Base-by-base conservation (phyloP, 1,140 invertebrate species). In the Leguminivora glycinivorella region DNA sequence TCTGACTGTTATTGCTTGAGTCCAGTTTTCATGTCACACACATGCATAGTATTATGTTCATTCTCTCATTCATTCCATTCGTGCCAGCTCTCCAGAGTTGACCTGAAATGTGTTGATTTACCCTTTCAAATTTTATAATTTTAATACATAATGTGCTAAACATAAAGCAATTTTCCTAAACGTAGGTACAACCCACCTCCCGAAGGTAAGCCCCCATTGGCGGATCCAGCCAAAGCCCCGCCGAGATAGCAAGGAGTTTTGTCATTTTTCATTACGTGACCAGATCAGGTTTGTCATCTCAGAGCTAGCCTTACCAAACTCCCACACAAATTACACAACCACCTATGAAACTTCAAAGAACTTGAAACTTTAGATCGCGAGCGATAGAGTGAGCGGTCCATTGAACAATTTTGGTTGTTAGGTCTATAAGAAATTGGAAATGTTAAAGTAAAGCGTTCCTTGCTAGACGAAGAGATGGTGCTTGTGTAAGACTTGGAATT, bases 191-290 rank as follows among this genome's bases (percentile, higher is more conserved):
- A 67, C 38, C 22, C 67, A 68, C 40, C 24, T 68, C 67, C 67
- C 34, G 67, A 26, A 68, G 58, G 67, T 75, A 56, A 40, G 69
- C 56, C 52, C 67, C 67, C 67, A 80, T 78, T 78, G 71, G 75
- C 63, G 26, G 72, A 78, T 76, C 73, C 70, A 31, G 29, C 17
- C 47, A 38, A 70, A 71, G 56, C 56, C 70, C 47, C 68, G 68
- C 12, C 69, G 60, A 69, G 74, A 76, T 69, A 70, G 69, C 47
- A 70, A 79, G 66, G 75, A 81, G 88, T 92, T 87, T 85, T 88
- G 91, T 87, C 90, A 93, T 93, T 92, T 92, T 93, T 92, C 92
- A 92, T 92, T 93, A 93, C 92, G 92, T 93, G 92, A 90, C 82
- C 81, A 88, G 92, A 93, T 93, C 90, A 92, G 85, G 86, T 87